Evolutionary conservation across 2,797 vertebrate species (phyloP).

Genomic region (Nothura maculosa): DNA sequence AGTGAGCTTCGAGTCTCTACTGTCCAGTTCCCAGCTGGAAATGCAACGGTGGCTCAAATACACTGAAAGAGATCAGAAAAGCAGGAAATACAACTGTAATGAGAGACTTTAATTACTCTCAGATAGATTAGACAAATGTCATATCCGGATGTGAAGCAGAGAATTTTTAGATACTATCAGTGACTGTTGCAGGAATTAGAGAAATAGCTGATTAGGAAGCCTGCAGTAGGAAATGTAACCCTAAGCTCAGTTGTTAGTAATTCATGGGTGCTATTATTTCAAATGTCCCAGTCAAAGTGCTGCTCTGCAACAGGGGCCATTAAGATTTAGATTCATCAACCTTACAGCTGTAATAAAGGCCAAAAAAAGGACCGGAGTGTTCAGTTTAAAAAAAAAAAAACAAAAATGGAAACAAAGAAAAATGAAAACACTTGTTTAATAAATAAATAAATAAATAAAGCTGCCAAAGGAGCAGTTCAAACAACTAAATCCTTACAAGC

Average conservation of each 20-base stretch:
- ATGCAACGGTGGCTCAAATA: neutral
- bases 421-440: neutral
- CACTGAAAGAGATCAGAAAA: neutral
- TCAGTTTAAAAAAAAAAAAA: neutral
- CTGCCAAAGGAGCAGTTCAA: neutral
- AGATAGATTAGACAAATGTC: conserved; percentile 9
- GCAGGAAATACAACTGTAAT: conserved; percentile 40
- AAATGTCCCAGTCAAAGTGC: neutral
- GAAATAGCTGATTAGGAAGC: neutral
- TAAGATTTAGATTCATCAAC: neutral
- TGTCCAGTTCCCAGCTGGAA: neutral
- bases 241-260: neutral
- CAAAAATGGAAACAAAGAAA: neutral
- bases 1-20: neutral
- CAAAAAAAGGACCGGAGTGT: neutral
- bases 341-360: neutral
- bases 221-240: neutral
- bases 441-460: neutral
- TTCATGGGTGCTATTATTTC: neutral
- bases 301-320: neutral
- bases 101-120: conserved; percentile 39
- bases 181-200: neutral
- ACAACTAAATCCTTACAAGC: neutral
- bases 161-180: conserved; percentile 46
- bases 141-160: neutral